Evolutionary conservation across 1,140 invertebrate species (phyloP).

Genomic region (Heliconius nattereri): DNA sequence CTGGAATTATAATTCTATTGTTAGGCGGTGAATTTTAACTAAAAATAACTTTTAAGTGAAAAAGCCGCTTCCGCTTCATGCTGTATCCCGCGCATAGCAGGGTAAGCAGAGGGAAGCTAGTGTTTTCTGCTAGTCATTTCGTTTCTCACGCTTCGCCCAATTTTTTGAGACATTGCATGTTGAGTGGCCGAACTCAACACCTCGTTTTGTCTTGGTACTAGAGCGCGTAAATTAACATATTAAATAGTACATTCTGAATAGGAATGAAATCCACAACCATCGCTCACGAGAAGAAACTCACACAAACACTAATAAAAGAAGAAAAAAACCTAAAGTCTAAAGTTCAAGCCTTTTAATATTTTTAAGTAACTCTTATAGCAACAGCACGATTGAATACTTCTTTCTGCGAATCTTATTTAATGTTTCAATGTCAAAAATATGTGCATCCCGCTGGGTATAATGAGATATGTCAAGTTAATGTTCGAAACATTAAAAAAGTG

Average conservation of each 20-base stretch:
- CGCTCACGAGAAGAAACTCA: not conserved
- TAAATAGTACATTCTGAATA: not conserved
- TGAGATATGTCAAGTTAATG: not conserved
- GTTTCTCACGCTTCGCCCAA: not conserved
- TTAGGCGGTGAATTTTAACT: not conserved
- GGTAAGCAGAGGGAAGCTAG: no score
- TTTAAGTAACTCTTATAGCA: no score
- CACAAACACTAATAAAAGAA: not conserved
- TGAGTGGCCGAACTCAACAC: not conserved
- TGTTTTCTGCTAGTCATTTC: not conserved
- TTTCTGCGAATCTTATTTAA: not conserved
- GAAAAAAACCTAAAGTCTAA: no score
- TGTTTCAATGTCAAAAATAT: not conserved
- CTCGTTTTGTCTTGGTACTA: not conserved
- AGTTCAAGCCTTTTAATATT: no score
- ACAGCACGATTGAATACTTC: not conserved
- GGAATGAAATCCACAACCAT: not conserved
- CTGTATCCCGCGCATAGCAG: no score
- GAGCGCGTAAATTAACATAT: not conserved
- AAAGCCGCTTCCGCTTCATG: no score
- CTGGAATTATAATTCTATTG: not conserved
- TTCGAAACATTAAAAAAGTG: no score
- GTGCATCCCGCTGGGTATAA: slow-evolving; percentile 2
- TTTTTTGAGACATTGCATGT: not conserved
- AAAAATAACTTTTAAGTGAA: no score